phyloP scores from a whole-genome alignment of 2,888 invertebrate genomes.

The Sussaba pulchella region DNA sequence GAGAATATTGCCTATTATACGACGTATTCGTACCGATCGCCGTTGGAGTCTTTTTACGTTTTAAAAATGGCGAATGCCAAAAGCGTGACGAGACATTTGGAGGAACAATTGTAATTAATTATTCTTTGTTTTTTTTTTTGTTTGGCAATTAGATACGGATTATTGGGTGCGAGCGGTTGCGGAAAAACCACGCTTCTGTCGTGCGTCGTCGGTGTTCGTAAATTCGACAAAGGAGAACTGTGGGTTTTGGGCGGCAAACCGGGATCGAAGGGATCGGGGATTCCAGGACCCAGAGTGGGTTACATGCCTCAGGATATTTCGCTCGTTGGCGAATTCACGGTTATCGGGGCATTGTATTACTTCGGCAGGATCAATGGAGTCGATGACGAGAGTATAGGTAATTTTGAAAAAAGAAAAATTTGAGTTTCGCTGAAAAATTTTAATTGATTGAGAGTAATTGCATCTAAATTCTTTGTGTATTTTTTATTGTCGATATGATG shows the following conservation, averaged over 20 bases:
- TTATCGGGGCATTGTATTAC: constrained; percentile 93
- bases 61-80: not conserved
- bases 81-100: not conserved
- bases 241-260: constrained; percentile 91
- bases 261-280: constrained; percentile 87
- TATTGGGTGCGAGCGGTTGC: constrained; percentile 95
- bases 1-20: constrained; percentile 13
- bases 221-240: constrained; percentile 90
- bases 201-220: constrained; percentile 92
- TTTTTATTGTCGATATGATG: too few species aligned
- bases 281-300: constrained; percentile 91
- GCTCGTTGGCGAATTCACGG: constrained; percentile 91
- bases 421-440: too few species aligned
- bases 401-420: too few species aligned
- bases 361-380: constrained; percentile 95
- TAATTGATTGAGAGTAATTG: too few species aligned
- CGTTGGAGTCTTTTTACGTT: not conserved
- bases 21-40: not conserved
- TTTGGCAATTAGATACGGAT: constrained; percentile 90
- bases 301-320: constrained; percentile 97
- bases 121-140: not conserved
- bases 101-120: not conserved
- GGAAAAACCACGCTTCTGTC: constrained; percentile 95
- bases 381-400: constrained; percentile 86
- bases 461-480: too few species aligned